Base-by-base conservation (phyloP, 1,140 invertebrate species). In the Drosophila nigrodunni region DNA sequence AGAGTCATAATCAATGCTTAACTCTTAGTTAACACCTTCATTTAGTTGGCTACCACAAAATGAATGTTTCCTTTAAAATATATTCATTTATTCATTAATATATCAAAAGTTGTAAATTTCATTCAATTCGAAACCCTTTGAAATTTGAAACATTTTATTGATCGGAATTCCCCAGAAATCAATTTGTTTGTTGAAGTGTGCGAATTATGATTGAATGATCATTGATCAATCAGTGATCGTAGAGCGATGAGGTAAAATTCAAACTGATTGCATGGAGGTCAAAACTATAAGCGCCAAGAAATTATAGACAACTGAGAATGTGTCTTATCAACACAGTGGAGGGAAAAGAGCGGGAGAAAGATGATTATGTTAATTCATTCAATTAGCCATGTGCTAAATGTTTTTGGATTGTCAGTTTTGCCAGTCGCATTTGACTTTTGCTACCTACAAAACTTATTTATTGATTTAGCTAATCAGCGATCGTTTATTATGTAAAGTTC, bases 391-490 rank as follows among this genome's bases (percentile, higher is more conserved):
- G 41, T 41, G 67, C 77, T 72, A 80, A 88, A 78, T 72, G 74
- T 57, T 52, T 75, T 75, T 25, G 41, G 50, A 54, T 64, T 73
- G 64, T 70, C 74, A 74, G 74, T 74, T 55, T 74, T 65, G 66
- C 55, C 64, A 21, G 62, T 54, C 60, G 68, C 74, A 25, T 41
- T 73, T 89, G 83, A 89, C 85, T 80, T 83, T 89, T 89, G 85
- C 83, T 88, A 89, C 83, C 85, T 83, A 71, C 71, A 78, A 88
- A 89, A 68, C 67, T 68, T 79, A 83, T 88, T 88, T 88, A 88
- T 88, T 88, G 85, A 88, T 88, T 88, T 83, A 78, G 85, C 83
- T 88, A 88, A 88, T 88, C 83, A 88, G 83, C 77, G 65, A 89
- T 72, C 83, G 80, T 74, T 88, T 83, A 88, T 89, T 88, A 88